Percentiles rank a stretch among this genome's conserved stretches.
Conservation (phyloP, 35 echinoderm and acorn worm species). For the Holothuria glaberrima region DNA sequence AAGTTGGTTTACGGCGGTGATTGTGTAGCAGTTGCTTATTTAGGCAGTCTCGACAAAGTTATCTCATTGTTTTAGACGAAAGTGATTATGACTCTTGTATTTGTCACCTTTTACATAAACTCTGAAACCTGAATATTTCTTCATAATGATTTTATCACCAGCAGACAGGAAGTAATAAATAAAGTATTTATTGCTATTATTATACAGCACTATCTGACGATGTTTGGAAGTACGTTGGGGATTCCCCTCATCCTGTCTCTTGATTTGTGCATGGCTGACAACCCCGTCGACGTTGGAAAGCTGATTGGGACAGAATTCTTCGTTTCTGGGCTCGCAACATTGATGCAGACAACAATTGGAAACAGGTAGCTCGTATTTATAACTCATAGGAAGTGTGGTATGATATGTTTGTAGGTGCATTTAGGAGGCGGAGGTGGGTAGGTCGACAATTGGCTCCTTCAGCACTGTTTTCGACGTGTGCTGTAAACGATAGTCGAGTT, state of each 20-base stretch:
- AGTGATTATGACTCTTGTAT: neutral
- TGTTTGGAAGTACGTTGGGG: conserved; percentile 70
- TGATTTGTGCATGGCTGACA: conserved; percentile 63
- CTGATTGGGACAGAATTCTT: conserved; percentile 91
- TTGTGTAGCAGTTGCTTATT: no score
- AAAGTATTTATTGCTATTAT: neutral
- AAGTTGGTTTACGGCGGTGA: no score
- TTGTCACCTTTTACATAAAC: neutral
- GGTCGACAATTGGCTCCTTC: no score
- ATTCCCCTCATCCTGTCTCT: conserved; percentile 71
- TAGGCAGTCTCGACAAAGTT: no score
- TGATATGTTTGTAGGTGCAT: no score
- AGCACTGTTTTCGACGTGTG: no score
- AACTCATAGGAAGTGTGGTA: no score
- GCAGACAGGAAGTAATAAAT: neutral
- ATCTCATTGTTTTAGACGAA: no score
- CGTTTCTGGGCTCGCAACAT: conserved; percentile 80
- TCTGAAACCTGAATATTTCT: neutral
- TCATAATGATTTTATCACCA: neutral
- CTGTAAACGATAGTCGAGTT: no score
- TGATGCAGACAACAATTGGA: conserved; percentile 86
- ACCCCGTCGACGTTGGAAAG: conserved; percentile 55
- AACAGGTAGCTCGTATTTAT: conserved; percentile 61
- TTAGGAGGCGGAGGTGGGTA: no score
- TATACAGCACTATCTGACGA: conserved; percentile 83